Conservation (phyloP, 2,113 vertebrate genomes). For the Craseonycteris thonglongyai region DNA sequence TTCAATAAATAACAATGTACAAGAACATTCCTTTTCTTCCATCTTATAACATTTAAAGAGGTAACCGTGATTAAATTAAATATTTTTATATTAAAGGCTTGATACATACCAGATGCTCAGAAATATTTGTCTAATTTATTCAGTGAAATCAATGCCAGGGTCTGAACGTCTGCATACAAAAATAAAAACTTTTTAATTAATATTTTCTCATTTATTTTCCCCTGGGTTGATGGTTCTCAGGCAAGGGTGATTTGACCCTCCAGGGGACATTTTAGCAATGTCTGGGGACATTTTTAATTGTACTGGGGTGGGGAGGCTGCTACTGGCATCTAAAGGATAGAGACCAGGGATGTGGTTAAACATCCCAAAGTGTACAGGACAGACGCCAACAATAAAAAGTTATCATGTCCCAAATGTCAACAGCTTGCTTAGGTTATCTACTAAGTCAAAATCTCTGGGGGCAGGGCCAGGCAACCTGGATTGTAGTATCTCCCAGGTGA, state of each 20-base stretch:
- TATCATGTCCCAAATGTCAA: background rate
- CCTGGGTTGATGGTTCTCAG: background rate
- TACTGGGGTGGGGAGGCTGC: background rate
- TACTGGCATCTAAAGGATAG: background rate
- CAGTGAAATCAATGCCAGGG: background rate
- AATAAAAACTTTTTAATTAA: conserved; percentile 2
- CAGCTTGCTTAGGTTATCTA: background rate
- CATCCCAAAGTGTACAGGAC: background rate
- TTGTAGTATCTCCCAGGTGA: background rate
- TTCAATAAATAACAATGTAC: background rate
- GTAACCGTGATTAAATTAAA: background rate
- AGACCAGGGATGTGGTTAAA: background rate
- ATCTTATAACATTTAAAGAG: background rate
- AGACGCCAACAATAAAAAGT: background rate
- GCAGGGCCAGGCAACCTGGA: background rate
- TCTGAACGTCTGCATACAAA: background rate
- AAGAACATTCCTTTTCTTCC: conserved; percentile 5
- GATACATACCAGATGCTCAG: background rate
- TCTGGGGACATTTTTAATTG: background rate
- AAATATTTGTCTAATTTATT: conserved; percentile 30
- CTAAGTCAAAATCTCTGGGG: background rate
- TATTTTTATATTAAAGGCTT: background rate
- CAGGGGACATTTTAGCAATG: background rate
- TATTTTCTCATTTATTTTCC: background rate
- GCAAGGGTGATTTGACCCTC: background rate